Conservation (phyloP, 2,797 vertebrate genomes). For the Lindbergichthys nudifrons region DNA sequence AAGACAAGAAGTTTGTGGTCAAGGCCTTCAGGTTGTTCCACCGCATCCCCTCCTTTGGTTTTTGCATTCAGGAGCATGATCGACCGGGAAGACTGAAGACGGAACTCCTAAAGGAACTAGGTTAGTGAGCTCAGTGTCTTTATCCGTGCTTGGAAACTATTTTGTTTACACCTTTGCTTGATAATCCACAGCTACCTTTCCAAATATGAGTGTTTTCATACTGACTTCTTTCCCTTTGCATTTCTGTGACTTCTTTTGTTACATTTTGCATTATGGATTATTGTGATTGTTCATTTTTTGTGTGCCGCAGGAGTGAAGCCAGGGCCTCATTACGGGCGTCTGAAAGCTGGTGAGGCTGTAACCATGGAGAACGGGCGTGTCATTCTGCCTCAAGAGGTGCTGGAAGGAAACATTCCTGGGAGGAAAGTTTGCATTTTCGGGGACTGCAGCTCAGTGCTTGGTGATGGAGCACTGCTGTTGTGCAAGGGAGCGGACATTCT, state of each 20-base stretch:
- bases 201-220: too few relatives aligned
- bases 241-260: background rate
- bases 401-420: constrained; percentile 86
- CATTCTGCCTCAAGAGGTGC: constrained; percentile 84
- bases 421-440: constrained; percentile 93
- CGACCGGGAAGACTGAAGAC: constrained; percentile 88
- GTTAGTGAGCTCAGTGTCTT: constrained; percentile 68
- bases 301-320: constrained; percentile 87
- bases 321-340: constrained; percentile 89
- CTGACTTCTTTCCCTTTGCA: too few relatives aligned
- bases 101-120: constrained; percentile 88
- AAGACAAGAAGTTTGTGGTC: constrained; percentile 87
- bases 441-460: constrained; percentile 88
- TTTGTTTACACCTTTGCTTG: background rate
- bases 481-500: constrained; percentile 88
- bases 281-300: background rate
- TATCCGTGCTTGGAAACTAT: background rate
- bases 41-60: constrained; percentile 93
- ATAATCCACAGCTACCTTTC: background rate
- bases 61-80: constrained; percentile 88
- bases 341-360: constrained; percentile 88
- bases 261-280: background rate
- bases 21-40: constrained; percentile 93
- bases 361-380: constrained; percentile 84
- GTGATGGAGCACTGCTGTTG: constrained; percentile 65